These are phyloP conservation scores for Lasioglossum baleicum DNA, from an alignment of 1,140 invertebrate genomes.

Conservation along the genomic window DNA sequence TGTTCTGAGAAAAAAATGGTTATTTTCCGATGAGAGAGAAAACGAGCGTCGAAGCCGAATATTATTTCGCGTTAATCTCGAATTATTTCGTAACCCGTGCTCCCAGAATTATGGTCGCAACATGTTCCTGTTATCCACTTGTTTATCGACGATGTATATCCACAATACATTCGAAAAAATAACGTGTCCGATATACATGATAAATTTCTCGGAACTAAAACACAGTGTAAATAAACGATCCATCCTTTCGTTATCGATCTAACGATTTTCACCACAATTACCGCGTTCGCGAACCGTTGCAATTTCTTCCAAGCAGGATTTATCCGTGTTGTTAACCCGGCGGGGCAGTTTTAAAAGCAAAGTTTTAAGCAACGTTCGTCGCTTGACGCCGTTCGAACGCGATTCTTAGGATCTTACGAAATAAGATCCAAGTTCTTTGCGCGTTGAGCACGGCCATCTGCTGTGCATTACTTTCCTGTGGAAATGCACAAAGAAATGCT, in stretches of 20 bases:
- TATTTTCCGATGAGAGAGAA: neutral
- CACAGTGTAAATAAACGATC: neutral
- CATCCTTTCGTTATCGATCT: neutral
- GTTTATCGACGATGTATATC: slow-evolving; percentile 9
- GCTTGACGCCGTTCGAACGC: slow-evolving; percentile 43
- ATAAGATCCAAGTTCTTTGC: slow-evolving; percentile 57
- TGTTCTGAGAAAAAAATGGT: neutral
- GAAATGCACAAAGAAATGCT: slow-evolving; percentile 33
- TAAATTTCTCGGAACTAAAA: neutral
- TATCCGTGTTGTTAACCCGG: neutral
- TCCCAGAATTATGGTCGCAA: slow-evolving; percentile 63
- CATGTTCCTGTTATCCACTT: slow-evolving; percentile 41
- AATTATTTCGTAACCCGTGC: slow-evolving; percentile 47
- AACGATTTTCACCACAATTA: neutral
- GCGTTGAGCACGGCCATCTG: slow-evolving; percentile 50
- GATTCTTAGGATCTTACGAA: slow-evolving; percentile 57
- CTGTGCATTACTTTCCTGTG: slow-evolving; percentile 50
- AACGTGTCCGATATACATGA: neutral
- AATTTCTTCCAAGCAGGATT: neutral
- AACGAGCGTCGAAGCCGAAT: neutral
- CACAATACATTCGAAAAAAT: neutral
- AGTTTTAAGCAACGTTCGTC: slow-evolving; percentile 45
- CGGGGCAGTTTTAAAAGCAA: slow-evolving; percentile 24
- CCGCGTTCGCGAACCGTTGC: neutral
- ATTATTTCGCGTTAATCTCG: neutral